Conservation (phyloP, 2,113 vertebrate species). For the Ascaphus truei region DNA sequence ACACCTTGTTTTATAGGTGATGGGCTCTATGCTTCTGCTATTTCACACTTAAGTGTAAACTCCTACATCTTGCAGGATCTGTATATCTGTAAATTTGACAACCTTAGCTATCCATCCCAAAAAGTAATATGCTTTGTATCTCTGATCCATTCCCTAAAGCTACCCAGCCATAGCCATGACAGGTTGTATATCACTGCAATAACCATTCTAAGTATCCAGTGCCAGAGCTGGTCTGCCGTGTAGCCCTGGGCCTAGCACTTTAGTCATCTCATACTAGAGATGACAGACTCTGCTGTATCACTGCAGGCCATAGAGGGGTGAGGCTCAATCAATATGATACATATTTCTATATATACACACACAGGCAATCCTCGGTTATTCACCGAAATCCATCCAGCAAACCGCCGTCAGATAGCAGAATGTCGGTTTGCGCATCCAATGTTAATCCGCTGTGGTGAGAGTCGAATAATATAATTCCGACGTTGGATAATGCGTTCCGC, state of each 20-base stretch:
- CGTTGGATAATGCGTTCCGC: no score
- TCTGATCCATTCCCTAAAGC: neutral
- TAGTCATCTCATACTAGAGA: neutral
- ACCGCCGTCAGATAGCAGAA: no score
- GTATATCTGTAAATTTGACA: neutral
- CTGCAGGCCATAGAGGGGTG: no score
- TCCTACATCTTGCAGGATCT: neutral
- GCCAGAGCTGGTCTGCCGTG: neutral
- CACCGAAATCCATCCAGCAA: no score
- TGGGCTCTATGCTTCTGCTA: neutral
- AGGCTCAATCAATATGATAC: no score
- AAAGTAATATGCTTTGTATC: neutral
- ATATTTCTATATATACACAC: no score
- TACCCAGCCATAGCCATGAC: neutral
- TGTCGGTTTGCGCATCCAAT: no score
- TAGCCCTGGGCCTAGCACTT: neutral
- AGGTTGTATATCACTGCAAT: neutral
- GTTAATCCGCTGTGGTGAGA: no score
- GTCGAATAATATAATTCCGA: no score
- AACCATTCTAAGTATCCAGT: neutral
- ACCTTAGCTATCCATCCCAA: neutral
- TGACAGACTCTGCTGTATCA: neutral
- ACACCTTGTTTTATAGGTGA: neutral
- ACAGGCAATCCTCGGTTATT: no score
- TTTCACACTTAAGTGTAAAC: neutral